Conservation (phyloP, 2,797 vertebrate genomes). For the Vireo griseus region DNA sequence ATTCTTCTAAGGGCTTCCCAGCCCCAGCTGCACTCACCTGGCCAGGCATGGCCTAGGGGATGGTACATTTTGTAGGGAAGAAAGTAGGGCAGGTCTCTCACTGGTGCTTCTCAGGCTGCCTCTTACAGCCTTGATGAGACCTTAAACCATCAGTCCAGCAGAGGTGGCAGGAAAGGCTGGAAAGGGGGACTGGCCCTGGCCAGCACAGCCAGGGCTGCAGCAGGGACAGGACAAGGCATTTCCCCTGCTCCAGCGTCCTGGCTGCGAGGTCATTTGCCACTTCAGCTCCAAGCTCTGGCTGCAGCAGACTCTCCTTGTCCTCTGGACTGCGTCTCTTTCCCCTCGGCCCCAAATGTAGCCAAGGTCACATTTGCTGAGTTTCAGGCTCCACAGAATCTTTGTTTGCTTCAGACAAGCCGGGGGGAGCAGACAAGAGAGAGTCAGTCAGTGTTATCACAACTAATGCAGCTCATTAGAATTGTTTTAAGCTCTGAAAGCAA, state of each 20-base stretch:
- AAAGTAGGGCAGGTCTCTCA: neutral
- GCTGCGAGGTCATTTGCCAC: neutral
- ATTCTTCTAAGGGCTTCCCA: neutral
- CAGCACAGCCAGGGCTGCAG: neutral
- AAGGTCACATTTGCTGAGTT: constrained; percentile 36
- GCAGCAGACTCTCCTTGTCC: neutral
- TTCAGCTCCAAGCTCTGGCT: neutral
- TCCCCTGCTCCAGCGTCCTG: accelerated
- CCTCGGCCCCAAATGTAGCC: neutral
- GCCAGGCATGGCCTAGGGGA: neutral
- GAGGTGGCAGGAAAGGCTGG: neutral
- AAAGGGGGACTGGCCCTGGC: neutral
- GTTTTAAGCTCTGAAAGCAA: constrained; percentile 68
- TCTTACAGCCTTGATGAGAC: accelerated
- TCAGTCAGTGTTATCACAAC: constrained; percentile 39
- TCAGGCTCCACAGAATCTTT: constrained; percentile 2
- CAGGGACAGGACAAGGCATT: neutral
- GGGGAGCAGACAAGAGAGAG: constrained; percentile 44
- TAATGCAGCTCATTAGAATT: constrained; percentile 70
- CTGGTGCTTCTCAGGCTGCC: neutral
- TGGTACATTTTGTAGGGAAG: neutral
- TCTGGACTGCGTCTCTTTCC: neutral
- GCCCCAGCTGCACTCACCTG: neutral
- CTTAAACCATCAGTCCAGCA: neutral
- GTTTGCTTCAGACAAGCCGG: constrained; percentile 32